A percentile compares a stretch with the other conserved stretches of the same genome.
phyloP scores from a whole-genome alignment of 2,113 vertebrate species.

The Hippocampus barbouri region DNA sequence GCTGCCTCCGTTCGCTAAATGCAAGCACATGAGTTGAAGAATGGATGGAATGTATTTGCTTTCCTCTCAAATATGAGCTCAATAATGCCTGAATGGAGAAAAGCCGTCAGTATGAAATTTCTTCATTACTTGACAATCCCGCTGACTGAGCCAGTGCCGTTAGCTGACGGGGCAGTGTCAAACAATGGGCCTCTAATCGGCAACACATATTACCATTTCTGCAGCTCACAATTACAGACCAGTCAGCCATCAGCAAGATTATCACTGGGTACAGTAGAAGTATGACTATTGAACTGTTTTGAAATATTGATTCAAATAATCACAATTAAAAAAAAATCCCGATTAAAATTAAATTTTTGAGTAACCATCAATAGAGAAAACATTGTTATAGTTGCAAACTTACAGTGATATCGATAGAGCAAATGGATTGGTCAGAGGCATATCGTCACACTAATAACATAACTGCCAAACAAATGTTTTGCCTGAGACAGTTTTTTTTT shows the following conservation, averaged over 20 bases:
- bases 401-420: neutral
- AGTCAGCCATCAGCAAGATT: slow-evolving; percentile 34
- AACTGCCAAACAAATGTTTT: no score
- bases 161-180: slow-evolving; percentile 59
- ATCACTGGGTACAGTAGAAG: no score
- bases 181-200: slow-evolving; percentile 53
- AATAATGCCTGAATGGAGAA: slow-evolving; percentile 42
- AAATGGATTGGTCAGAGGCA: neutral
- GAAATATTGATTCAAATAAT: neutral
- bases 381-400: neutral
- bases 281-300: neutral
- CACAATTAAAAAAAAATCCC: neutral
- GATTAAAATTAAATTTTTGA: no score
- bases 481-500: no score
- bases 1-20: slow-evolving; percentile 58
- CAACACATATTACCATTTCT: slow-evolving; percentile 30
- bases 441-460: no score
- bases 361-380: neutral
- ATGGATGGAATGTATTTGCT: slow-evolving; percentile 60
- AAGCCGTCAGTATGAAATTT: slow-evolving; percentile 60
- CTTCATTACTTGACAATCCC: slow-evolving; percentile 60
- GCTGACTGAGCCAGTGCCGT: slow-evolving; percentile 54
- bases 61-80: slow-evolving; percentile 55
- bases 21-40: slow-evolving; percentile 56
- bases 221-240: slow-evolving; percentile 36